Evolutionary conservation across 2,797 vertebrate genomes (phyloP).

Genomic region (Brachyalestes nurse): DNA sequence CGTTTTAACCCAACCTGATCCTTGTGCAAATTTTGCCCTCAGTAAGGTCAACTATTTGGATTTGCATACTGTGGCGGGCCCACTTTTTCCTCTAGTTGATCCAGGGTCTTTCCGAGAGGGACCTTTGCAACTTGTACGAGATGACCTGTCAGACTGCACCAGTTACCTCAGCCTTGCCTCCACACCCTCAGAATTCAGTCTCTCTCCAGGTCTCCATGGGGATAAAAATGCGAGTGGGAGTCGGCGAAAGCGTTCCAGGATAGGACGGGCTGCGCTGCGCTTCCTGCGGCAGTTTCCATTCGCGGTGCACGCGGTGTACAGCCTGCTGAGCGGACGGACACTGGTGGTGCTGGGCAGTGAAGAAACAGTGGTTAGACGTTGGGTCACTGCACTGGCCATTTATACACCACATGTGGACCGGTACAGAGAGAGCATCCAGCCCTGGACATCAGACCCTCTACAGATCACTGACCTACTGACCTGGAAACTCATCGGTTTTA

Average conservation of each 20-base stretch:
- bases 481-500: slow-evolving; percentile 87
- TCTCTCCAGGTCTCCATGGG: slow-evolving; percentile 25
- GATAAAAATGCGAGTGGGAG: slow-evolving; percentile 52
- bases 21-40: background rate
- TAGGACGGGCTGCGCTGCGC: slow-evolving; percentile 80
- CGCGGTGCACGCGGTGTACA: slow-evolving; percentile 90
- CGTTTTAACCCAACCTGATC: slow-evolving; percentile 27
- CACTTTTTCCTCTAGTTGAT: slow-evolving; percentile 44
- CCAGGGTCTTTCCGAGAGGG: slow-evolving; percentile 68
- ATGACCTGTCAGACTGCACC: slow-evolving; percentile 72
- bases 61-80: slow-evolving; percentile 1
- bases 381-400: slow-evolving; percentile 86
- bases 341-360: slow-evolving; percentile 90
- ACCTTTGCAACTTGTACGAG: slow-evolving; percentile 17
- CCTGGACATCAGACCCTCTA: slow-evolving; percentile 80
- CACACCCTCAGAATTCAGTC: slow-evolving; percentile 67
- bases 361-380: slow-evolving; percentile 81
- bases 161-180: slow-evolving; percentile 79
- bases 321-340: slow-evolving; percentile 89
- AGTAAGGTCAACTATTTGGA: slow-evolving; percentile 17
- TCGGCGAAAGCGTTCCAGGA: slow-evolving; percentile 69
- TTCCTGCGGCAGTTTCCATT: slow-evolving; percentile 93
- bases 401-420: slow-evolving; percentile 84
- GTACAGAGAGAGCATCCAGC: slow-evolving; percentile 77
- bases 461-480: slow-evolving; percentile 86